phyloP scores from a whole-genome alignment of 2,113 vertebrate species.

The Pluvianellus socialis region DNA sequence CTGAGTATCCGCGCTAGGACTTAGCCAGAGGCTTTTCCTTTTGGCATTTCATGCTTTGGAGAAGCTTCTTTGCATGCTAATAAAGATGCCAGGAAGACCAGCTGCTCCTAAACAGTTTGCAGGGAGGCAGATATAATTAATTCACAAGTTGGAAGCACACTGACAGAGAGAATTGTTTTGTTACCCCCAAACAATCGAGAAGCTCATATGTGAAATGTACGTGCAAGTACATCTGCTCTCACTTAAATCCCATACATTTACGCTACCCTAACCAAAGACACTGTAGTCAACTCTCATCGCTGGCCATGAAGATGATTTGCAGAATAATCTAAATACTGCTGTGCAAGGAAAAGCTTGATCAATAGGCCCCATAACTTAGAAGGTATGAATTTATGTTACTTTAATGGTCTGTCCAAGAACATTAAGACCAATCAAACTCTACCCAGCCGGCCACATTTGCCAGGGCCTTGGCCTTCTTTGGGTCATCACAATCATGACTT shows the following conservation, averaged over 20 bases:
- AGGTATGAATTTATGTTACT: neutral
- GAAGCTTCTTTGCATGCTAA: conserved; percentile 25
- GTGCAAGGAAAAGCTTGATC: conserved; percentile 38
- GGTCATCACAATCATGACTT: neutral
- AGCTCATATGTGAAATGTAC: neutral
- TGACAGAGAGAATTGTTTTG: conserved; percentile 20
- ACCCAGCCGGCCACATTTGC: neutral
- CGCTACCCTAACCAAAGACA: neutral
- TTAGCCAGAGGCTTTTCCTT: neutral
- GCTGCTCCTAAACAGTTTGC: conserved; percentile 27
- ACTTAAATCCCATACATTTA: neutral
- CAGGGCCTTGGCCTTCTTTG: neutral
- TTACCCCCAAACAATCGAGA: conserved; percentile 17
- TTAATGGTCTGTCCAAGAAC: conserved; percentile 12
- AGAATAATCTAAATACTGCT: conserved; percentile 53
- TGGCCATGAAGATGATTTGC: conserved; percentile 55
- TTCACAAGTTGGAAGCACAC: conserved; percentile 40
- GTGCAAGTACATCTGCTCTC: neutral
- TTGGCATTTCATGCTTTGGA: neutral
- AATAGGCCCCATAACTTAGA: conserved; percentile 19
- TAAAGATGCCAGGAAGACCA: conserved; percentile 38
- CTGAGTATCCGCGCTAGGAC: rapidly evolving
- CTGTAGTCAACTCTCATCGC: neutral
- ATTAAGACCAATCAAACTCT: neutral
- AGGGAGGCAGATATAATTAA: conserved; percentile 38